These are phyloP conservation scores for Probosciger aterrimus DNA, from an alignment of 2,113 vertebrate genomes.

Conservation along the genomic window DNA sequence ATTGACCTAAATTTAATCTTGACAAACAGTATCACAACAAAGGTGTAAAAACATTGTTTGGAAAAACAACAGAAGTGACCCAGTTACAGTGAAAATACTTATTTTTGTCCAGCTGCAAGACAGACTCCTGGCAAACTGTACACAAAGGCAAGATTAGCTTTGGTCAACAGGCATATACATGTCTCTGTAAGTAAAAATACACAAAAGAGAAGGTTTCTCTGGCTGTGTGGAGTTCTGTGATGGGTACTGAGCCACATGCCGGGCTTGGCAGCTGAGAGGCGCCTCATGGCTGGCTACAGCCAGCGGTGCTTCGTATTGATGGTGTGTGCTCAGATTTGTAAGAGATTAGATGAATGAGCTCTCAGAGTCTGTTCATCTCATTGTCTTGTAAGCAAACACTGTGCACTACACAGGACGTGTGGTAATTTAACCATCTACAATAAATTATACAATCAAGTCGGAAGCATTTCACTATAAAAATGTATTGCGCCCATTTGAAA, in stretches of 20 bases:
- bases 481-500: neutral
- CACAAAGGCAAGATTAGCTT: neutral
- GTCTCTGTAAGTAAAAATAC: neutral
- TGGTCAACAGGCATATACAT: neutral
- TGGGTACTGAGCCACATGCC: neutral
- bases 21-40: neutral
- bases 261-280: neutral
- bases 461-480: conserved; percentile 30
- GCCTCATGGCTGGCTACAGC: neutral
- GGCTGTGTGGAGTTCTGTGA: neutral
- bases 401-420: neutral
- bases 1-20: neutral
- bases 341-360: neutral
- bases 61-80: neutral
- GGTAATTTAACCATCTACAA: neutral
- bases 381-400: neutral
- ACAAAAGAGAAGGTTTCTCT: neutral
- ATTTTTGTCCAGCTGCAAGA: neutral
- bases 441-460: conserved; percentile 40
- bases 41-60: neutral
- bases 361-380: conserved; percentile 15
- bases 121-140: neutral
- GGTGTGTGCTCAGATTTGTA: neutral
- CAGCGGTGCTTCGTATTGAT: neutral
- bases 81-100: neutral